These are phyloP conservation scores for Lumbricus terrestris DNA, from an alignment of 2,888 invertebrate species.

Conservation along the genomic window DNA sequence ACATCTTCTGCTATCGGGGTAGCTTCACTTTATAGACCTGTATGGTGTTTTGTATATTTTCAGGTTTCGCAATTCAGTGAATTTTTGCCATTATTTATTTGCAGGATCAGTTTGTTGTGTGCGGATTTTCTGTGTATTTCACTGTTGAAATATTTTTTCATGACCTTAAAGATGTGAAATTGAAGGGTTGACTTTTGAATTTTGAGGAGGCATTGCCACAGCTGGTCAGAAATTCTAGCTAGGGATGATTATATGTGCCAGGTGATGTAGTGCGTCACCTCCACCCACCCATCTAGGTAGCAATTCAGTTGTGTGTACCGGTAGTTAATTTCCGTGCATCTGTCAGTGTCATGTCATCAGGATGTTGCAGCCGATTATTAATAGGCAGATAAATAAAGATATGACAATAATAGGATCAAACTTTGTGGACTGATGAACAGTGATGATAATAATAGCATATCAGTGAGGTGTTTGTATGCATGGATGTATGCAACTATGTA, in stretches of 20 bases:
- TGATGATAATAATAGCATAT: neutral
- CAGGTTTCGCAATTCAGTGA: too few relatives aligned
- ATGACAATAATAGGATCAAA: neutral
- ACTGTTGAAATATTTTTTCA: neutral
- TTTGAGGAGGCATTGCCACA: too few relatives aligned
- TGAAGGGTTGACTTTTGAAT: neutral
- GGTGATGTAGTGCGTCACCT: neutral
- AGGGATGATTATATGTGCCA: neutral
- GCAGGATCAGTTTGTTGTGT: too few relatives aligned
- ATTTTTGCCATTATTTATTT: too few relatives aligned
- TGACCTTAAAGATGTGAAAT: neutral
- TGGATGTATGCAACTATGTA: too few relatives aligned
- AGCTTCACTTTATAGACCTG: too few relatives aligned
- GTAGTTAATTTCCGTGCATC: neutral
- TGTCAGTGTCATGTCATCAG: neutral
- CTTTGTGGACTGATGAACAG: neutral
- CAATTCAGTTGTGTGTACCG: neutral
- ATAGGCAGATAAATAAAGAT: neutral
- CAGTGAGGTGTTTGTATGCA: neutral
- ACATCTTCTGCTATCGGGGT: too few relatives aligned
- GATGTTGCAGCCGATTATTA: neutral
- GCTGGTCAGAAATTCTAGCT: too few relatives aligned
- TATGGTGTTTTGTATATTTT: too few relatives aligned
- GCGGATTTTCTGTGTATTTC: too few relatives aligned
- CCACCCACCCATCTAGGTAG: neutral